Evolutionary conservation across 2,888 invertebrate species (phyloP).

Genomic region (Helicoverpa assulta): DNA sequence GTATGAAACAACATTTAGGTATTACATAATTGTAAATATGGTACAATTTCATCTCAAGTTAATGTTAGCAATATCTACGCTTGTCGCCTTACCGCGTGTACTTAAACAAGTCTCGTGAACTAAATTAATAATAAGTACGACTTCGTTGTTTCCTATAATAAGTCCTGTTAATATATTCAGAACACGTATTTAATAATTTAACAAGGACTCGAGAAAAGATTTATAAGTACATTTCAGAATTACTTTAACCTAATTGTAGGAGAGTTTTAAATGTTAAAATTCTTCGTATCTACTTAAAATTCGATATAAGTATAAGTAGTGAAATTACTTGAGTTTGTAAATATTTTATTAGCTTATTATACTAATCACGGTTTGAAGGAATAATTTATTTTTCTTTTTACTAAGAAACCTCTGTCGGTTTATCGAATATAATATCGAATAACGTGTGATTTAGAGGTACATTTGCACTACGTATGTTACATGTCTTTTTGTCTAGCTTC

Average conservation of each 20-base stretch:
- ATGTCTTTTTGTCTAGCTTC: too few relatives aligned
- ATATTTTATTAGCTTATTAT: conserved; percentile 1
- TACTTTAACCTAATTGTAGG: conserved; percentile 43
- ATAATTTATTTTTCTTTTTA: not conserved
- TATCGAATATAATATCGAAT: not conserved
- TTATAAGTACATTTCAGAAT: conserved; percentile 46
- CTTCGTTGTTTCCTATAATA: conserved; percentile 49
- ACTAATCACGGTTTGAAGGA: not conserved
- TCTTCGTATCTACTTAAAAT: conserved; percentile 16
- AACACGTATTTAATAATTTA: conserved; percentile 59
- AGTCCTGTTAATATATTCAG: conserved; percentile 48
- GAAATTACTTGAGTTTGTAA: not conserved
- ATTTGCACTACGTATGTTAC: too few relatives aligned
- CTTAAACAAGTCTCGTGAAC: conserved; percentile 35
- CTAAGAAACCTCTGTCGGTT: not conserved
- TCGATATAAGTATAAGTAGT: conserved; percentile 1
- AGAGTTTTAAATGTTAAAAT: conserved; percentile 29
- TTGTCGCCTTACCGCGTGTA: conserved; percentile 3
- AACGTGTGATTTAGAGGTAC: too few relatives aligned
- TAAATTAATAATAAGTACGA: conserved; percentile 33
- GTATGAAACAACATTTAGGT: too few relatives aligned
- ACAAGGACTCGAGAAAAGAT: conserved; percentile 53
- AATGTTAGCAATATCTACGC: not conserved
- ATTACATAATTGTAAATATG: not conserved
- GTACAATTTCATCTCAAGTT: conserved; percentile 4